Conservation (phyloP, 2,113 vertebrate genomes). For the Xenopus laevis region DNA sequence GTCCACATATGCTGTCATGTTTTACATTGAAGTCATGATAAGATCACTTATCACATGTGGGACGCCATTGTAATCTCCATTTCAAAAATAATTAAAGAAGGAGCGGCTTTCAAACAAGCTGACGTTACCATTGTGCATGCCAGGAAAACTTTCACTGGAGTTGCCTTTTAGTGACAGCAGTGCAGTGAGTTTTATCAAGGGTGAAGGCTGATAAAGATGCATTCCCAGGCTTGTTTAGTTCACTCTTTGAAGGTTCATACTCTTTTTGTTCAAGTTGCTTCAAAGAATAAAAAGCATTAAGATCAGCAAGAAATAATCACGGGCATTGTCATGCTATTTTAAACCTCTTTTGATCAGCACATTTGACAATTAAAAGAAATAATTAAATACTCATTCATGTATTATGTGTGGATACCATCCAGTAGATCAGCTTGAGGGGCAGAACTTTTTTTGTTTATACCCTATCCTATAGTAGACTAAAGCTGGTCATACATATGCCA, state of each 20-base stretch:
- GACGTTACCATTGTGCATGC: neutral
- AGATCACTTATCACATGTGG: conserved; percentile 52
- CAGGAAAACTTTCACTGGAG: neutral
- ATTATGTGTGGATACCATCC: too few relatives aligned
- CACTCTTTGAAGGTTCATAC: neutral
- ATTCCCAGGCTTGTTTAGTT: neutral
- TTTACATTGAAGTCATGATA: conserved; percentile 54
- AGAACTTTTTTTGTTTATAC: too few relatives aligned
- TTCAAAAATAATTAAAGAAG: conserved; percentile 41
- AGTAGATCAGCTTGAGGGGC: too few relatives aligned
- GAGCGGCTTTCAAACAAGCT: neutral
- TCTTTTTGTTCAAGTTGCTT: neutral
- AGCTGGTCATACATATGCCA: too few relatives aligned
- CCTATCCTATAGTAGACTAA: too few relatives aligned
- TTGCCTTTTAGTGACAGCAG: neutral
- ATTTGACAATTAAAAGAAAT: too few relatives aligned
- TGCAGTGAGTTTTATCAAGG: neutral
- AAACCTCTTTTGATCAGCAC: too few relatives aligned
- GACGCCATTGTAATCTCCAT: conserved; percentile 24
- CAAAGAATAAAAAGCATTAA: too few relatives aligned
- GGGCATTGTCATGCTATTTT: too few relatives aligned
- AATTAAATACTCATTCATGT: too few relatives aligned
- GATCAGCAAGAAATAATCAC: too few relatives aligned
- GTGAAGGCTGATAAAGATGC: neutral
- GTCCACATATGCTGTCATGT: conserved; percentile 57